phyloP scores from a whole-genome alignment of 2,113 vertebrate species.

The Damaliscus lunatus region DNA sequence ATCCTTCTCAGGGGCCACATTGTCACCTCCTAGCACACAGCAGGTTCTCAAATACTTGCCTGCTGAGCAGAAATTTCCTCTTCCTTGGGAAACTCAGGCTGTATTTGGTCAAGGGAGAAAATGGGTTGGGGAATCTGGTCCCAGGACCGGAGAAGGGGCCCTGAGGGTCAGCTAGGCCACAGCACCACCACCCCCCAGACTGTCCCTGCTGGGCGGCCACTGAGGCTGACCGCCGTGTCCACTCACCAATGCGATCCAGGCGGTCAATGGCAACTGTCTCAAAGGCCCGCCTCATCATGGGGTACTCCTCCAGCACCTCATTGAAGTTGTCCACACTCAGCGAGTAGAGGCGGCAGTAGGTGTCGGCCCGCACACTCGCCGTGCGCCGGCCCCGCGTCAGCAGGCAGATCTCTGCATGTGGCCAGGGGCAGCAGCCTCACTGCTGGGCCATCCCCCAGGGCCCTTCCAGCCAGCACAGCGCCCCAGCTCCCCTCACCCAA shows the following conservation, averaged over 20 bases:
- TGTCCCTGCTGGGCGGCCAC: neutral
- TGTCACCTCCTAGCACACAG: neutral
- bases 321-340: constrained; percentile 98
- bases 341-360: constrained; percentile 97
- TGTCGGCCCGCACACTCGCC: constrained; percentile 93
- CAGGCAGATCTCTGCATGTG: constrained; percentile 92
- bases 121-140: neutral
- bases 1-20: fast-evolving
- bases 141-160: neutral
- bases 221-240: fast-evolving
- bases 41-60: neutral
- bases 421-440: neutral
- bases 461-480: fast-evolving
- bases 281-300: constrained; percentile 98
- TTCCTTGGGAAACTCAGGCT: neutral
- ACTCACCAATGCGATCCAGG: constrained; percentile 94
- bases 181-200: fast-evolving
- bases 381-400: constrained; percentile 95
- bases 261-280: constrained; percentile 98
- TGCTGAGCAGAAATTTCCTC: neutral
- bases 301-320: constrained; percentile 97
- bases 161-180: neutral
- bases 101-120: neutral
- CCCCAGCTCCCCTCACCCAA: neutral
- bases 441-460: fast-evolving